Evolutionary conservation across 64 coral and sea anemone species (phyloP), one percentile per base, ranked within the genome.

Genomic region (Catalaphyllia jardinei): DNA sequence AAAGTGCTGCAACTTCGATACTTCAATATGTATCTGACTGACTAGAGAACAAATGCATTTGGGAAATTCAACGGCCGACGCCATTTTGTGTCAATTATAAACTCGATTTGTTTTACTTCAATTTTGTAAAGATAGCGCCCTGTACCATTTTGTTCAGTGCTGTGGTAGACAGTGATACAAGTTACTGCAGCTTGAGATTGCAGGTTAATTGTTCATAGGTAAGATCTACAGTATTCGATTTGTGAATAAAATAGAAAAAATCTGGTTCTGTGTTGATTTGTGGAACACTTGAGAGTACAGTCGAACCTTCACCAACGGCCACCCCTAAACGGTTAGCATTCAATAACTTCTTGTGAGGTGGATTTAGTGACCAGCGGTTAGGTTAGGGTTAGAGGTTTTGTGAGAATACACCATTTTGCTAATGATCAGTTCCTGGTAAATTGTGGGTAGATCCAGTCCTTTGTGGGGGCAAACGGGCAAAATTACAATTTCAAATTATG

Each of bases 191-290:
- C 25, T 81, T 81, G 16, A 51, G 52, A 85, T 85, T 85, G 22
- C 63, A 28, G 35, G 8, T 85, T 71, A 85, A 30, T 83, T 16
- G 0, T 79, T 79, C 76, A 57, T 79, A 49, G 81, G 38, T 71
- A 29, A 85, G 25, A 27, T 25, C 10, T 69, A 71, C 30, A 29
- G 46, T 67, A 63, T 85, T 71, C 81, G 31, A 63, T 85, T 69
- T 85, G 71, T 28, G 81, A 85, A 85, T 69, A 85, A 85, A 85
- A 85, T 14, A 29, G 63, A 67, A n/a, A 67, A 39, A 25, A 14
- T 27, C 4, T 27, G 10, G n/a, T 69, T n/a, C 25, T 12, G 22
- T 69, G 65, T 27, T 25, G 22, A n/a, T 69, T 69, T 24, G 65
- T 69, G 14, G 14, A 20, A 22, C 24, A 65, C 62, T 20, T 65